Percentiles rank a stretch among this genome's conserved stretches.
These are phyloP conservation scores for Astreopora myriophthalma DNA, from an alignment of 64 coral and sea anemone genomes.

Conservation along the genomic window DNA sequence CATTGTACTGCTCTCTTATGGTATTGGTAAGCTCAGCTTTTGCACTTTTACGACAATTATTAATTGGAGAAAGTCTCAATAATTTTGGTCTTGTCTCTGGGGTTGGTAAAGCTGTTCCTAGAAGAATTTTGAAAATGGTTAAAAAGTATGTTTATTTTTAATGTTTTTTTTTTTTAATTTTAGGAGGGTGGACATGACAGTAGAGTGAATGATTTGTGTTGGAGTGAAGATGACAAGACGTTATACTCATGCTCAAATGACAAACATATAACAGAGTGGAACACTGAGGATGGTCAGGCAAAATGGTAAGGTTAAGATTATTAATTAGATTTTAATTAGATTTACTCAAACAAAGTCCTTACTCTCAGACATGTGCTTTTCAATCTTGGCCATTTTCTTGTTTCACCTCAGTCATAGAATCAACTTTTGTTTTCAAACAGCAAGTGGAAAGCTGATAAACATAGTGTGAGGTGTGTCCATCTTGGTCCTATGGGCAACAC, in stretches of 20 bases:
- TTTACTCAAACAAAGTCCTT: no score
- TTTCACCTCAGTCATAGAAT: no score
- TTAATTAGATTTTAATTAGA: not conserved
- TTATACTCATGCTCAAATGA: slow-evolving; percentile 97
- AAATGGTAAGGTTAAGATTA: slow-evolving; percentile 73
- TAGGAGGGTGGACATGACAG: slow-evolving; percentile 82
- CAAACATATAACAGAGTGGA: slow-evolving; percentile 96
- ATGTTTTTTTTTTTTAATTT: not conserved
- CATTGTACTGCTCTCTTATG: no score
- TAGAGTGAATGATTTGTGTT: slow-evolving; percentile 83
- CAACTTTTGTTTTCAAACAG: slow-evolving; percentile 33
- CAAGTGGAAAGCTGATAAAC: slow-evolving; percentile 98
- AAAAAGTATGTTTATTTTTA: not conserved
- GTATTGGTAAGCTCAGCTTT: no score
- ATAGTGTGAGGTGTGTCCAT: slow-evolving; percentile 78
- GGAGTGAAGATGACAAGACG: slow-evolving; percentile 70
- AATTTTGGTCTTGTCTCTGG: no score
- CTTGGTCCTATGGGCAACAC: slow-evolving; percentile 83
- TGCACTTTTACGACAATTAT: no score
- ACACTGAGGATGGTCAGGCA: slow-evolving; percentile 57
- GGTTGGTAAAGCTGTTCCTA: not conserved
- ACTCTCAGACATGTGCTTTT: no score
- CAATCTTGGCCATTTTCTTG: no score
- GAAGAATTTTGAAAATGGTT: no score
- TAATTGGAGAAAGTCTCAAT: no score